Conservation (phyloP, 2,888 invertebrate genomes). For the Heliconius sara region DNA sequence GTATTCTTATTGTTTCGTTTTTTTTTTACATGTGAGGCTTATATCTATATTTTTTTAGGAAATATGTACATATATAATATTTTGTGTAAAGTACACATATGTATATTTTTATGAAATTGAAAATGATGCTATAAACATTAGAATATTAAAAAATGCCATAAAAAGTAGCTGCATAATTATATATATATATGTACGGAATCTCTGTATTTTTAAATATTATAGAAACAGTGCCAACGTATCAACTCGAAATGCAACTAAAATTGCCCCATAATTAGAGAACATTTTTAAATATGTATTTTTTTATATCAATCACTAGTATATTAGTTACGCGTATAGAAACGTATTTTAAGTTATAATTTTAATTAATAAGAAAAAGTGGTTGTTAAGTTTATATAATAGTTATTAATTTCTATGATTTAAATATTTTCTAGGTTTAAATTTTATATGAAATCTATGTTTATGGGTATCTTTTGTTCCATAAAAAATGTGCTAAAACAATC, state of each 20-base stretch:
- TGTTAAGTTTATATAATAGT: slow-evolving; percentile 7
- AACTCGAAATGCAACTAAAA: background rate
- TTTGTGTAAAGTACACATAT: background rate
- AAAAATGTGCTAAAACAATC: background rate
- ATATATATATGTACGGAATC: background rate
- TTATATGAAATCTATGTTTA: slow-evolving; percentile 4
- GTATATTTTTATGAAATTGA: slow-evolving; percentile 3
- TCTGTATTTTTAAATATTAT: slow-evolving; percentile 10
- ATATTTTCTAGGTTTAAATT: background rate
- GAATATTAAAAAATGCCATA: background rate
- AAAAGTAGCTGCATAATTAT: background rate
- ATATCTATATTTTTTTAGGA: background rate
- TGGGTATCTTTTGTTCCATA: background rate
- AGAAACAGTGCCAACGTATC: slow-evolving; percentile 9
- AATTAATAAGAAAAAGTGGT: slow-evolving; percentile 12
- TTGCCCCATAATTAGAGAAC: slow-evolving; percentile 8
- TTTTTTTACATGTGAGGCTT: slow-evolving; percentile 12
- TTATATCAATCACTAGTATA: background rate
- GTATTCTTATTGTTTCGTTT: slow-evolving; percentile 10
- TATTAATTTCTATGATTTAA: slow-evolving; percentile 6
- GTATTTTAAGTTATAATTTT: background rate
- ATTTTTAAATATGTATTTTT: background rate
- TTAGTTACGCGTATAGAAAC: background rate
- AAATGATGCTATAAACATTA: no score
- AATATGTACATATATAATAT: background rate